Conservation (phyloP, 2,888 invertebrate genomes). For the Eupithecia subfuscata region DNA sequence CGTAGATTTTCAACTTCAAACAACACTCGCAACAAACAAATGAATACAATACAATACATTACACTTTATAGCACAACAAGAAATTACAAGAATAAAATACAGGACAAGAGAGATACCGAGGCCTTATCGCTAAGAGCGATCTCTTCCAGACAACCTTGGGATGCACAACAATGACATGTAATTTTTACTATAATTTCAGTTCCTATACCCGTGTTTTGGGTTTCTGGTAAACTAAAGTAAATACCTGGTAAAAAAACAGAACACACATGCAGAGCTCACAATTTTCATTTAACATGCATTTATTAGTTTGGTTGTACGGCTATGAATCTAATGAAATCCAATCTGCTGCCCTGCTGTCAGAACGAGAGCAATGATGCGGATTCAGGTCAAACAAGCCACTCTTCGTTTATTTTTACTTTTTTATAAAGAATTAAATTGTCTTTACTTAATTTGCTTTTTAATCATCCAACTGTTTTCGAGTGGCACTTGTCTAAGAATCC, state of each 20-base stretch:
- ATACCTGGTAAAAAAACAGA: background rate
- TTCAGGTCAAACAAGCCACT: background rate
- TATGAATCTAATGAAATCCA: background rate
- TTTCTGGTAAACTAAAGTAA: too few relatives aligned
- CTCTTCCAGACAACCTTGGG: too few relatives aligned
- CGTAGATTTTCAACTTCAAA: background rate
- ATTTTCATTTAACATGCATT: background rate
- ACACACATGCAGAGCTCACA: background rate
- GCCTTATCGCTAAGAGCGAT: too few relatives aligned
- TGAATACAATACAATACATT: background rate
- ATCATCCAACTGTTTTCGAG: background rate
- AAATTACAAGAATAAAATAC: too few relatives aligned
- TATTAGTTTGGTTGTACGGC: background rate
- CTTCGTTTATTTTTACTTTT: background rate
- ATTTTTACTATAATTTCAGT: background rate
- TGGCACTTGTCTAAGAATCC: slow-evolving; percentile 13
- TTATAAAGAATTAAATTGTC: too few relatives aligned
- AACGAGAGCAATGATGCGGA: background rate
- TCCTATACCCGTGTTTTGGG: background rate
- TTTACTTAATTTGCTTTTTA: background rate
- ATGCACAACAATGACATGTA: background rate
- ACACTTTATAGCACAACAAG: too few relatives aligned
- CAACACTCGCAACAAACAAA: background rate
- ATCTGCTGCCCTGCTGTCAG: background rate
- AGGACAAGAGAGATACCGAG: too few relatives aligned